phyloP scores from a whole-genome alignment of 1,140 invertebrate genomes.

The Brachionus rotundiformis region DNA sequence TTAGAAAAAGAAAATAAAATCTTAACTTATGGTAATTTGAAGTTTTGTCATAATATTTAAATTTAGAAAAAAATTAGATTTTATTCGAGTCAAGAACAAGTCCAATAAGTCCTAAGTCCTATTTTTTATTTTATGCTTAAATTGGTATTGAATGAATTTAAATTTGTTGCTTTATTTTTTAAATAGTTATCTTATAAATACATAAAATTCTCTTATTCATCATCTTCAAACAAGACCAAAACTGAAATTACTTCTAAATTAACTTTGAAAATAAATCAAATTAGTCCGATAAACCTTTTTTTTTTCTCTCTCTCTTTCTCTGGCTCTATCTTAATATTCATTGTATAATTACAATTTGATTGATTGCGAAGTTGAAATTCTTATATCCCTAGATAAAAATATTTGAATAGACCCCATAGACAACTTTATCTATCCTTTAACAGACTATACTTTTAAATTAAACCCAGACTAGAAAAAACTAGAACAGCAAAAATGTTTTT shows the following conservation, averaged over 20 bases:
- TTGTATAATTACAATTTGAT: conserved; percentile 41
- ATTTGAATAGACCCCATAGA: conserved; percentile 12
- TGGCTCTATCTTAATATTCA: background rate
- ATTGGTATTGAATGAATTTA: background rate
- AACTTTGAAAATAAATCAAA: conserved; percentile 33
- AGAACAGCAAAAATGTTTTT: conserved; percentile 5
- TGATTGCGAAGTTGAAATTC: conserved; percentile 32
- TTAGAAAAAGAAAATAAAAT: background rate
- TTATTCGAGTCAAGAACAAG: background rate
- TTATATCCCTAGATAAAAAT: conserved; percentile 1
- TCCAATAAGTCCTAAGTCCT: background rate
- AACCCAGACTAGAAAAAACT: background rate
- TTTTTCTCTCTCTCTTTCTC: background rate
- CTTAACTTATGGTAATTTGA: background rate
- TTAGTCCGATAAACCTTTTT: conserved; percentile 23
- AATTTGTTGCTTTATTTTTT: conserved; percentile 6
- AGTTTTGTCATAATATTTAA: conserved; percentile 11
- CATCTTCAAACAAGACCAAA: conserved; percentile 3
- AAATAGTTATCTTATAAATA: conserved; percentile 21
- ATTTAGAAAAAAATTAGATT: background rate
- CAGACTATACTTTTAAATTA: background rate
- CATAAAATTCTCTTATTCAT: conserved; percentile 8
- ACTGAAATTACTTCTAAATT: conserved; percentile 6
- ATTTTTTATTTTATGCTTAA: background rate
- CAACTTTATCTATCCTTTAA: conserved; percentile 27